phyloP scores from a whole-genome alignment of 2,113 vertebrate genomes.

The Opisthocomus hoazin region DNA sequence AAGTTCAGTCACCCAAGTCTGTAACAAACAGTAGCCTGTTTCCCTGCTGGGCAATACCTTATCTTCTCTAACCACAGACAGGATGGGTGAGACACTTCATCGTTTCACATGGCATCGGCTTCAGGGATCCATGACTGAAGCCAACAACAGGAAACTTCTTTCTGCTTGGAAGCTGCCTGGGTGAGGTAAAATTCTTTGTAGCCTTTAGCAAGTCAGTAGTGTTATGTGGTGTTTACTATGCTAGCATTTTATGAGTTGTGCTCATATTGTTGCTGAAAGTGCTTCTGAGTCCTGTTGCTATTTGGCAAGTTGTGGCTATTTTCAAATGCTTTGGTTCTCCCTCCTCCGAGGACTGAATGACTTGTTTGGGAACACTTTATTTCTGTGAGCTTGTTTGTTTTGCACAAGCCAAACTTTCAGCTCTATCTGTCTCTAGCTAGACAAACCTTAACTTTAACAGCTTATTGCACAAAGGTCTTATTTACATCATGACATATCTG shows the following conservation, averaged over 20 bases:
- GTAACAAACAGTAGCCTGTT: not conserved
- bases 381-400: not conserved
- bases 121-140: not conserved
- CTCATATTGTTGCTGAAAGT: not conserved
- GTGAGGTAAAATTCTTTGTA: not conserved
- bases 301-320: not conserved
- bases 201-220: not conserved
- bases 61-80: not conserved
- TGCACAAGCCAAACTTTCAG: not conserved
- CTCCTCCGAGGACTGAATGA: not conserved
- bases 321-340: not conserved
- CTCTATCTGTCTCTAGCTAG: not conserved
- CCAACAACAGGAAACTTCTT: not conserved
- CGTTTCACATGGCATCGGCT: not conserved
- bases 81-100: not conserved
- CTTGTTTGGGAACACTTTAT: not conserved
- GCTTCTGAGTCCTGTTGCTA: not conserved
- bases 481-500: not conserved
- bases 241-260: not conserved
- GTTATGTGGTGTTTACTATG: not conserved
- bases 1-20: not conserved
- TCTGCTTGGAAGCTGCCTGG: not conserved
- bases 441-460: not conserved
- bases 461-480: not conserved
- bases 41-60: not conserved